Conservation (phyloP, 1,140 invertebrate genomes). For the Aethina tumida region DNA sequence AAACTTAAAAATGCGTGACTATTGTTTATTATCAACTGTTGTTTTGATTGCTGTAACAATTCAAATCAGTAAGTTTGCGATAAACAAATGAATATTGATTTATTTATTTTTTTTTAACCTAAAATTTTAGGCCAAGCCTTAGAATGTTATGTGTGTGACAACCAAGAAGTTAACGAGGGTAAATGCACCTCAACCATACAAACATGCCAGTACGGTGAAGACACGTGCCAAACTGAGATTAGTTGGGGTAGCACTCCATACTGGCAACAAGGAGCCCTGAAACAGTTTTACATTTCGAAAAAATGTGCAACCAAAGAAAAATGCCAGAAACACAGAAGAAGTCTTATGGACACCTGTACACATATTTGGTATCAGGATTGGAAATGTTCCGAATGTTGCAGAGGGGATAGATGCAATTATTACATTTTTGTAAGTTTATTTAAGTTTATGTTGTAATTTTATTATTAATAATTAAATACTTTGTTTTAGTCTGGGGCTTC, state of each 20-base stretch:
- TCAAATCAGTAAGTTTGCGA: too few relatives aligned
- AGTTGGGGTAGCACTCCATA: constrained; percentile 90
- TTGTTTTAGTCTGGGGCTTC: too few relatives aligned
- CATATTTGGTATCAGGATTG: constrained; percentile 97
- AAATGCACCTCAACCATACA: constrained; percentile 90
- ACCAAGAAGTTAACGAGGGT: constrained; percentile 85
- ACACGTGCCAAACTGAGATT: constrained; percentile 82
- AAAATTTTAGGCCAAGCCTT: constrained; percentile 61
- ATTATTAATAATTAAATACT: neutral
- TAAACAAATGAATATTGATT: too few relatives aligned
- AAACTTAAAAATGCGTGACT: too few relatives aligned
- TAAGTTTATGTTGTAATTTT: too few relatives aligned
- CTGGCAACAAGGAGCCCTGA: constrained; percentile 85
- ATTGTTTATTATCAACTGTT: too few relatives aligned
- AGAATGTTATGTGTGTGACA: constrained; percentile 91
- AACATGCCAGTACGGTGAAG: constrained; percentile 78
- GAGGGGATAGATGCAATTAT: constrained; percentile 94
- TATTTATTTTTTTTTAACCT: too few relatives aligned
- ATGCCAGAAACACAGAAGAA: constrained; percentile 60
- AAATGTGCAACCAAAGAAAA: constrained; percentile 70
- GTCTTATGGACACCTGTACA: constrained; percentile 71
- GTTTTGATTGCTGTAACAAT: too few relatives aligned
- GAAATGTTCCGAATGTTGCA: constrained; percentile 94
- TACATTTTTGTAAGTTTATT: constrained; percentile 91
- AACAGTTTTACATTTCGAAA: constrained; percentile 93